phyloP scores from a whole-genome alignment of 1,140 invertebrate species.

The Diachasmimorpha longicaudata region DNA sequence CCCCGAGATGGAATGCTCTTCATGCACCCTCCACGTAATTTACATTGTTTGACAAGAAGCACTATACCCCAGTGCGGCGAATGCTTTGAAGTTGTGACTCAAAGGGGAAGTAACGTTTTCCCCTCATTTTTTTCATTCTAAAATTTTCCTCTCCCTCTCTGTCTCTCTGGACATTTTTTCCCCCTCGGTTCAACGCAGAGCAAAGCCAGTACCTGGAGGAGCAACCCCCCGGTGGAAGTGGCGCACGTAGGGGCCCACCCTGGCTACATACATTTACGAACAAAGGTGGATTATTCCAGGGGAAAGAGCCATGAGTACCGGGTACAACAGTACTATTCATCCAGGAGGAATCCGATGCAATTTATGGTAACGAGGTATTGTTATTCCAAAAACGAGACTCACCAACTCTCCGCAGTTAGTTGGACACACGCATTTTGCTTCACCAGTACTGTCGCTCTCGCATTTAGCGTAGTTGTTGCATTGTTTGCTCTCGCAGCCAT shows the following conservation, averaged over 20 bases:
- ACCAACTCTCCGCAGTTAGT: conserved; percentile 76
- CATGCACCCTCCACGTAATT: conserved; percentile 18
- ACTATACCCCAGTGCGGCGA: neutral
- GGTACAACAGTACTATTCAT: neutral
- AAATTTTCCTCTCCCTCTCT: neutral
- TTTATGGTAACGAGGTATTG: conserved; percentile 31
- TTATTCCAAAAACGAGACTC: conserved; percentile 49
- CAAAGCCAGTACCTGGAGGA: neutral
- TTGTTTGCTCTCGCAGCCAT: conserved; percentile 86
- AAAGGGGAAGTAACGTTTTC: conserved; percentile 20
- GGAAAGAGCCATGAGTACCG: neutral
- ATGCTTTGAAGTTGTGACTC: conserved; percentile 27
- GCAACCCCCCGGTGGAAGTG: neutral
- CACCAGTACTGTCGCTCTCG: conserved; percentile 76
- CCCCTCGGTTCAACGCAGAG: neutral
- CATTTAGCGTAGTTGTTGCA: conserved; percentile 86
- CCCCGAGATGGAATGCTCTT: conserved; percentile 2
- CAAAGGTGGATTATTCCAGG: conserved; percentile 20
- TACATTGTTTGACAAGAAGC: conserved; percentile 29
- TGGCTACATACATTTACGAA: neutral
- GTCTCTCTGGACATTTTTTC: neutral
- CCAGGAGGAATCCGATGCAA: conserved; percentile 17
- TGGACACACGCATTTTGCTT: conserved; percentile 82
- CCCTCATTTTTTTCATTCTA: neutral
- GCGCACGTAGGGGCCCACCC: neutral